These are phyloP conservation scores for Trichonephila inaurata DNA, from an alignment of 1,140 invertebrate species.

Conservation along the genomic window DNA sequence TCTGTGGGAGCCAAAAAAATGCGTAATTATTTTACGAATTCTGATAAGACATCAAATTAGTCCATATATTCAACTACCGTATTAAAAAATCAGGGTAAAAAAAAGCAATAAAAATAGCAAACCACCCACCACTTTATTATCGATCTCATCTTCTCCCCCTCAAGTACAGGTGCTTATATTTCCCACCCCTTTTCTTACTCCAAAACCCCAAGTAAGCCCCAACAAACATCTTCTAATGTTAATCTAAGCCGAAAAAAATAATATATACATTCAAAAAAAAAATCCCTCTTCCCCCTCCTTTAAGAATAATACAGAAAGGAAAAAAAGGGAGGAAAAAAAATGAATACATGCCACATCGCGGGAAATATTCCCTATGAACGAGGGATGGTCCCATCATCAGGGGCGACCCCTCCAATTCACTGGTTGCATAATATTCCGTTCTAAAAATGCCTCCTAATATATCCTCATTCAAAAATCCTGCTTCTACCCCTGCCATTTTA, in stretches of 20 bases:
- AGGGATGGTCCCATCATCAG: slow-evolving; percentile 9
- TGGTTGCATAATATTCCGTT: slow-evolving; percentile 27
- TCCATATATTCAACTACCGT: too few species aligned
- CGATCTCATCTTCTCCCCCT: not conserved
- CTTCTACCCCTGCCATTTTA: not conserved
- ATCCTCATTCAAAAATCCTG: slow-evolving; percentile 22
- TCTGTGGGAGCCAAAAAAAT: too few species aligned
- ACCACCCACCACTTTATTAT: not conserved
- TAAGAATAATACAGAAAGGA: slow-evolving; percentile 12
- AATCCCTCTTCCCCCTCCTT: not conserved
- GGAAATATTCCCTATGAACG: slow-evolving; percentile 27
- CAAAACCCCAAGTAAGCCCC: not conserved
- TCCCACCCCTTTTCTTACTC: slow-evolving; percentile 23
- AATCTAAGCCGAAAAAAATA: slow-evolving; percentile 30
- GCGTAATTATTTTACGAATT: too few species aligned
- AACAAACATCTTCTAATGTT: slow-evolving; percentile 45
- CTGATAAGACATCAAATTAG: too few species aligned
- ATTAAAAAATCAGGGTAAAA: not conserved
- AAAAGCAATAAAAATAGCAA: not conserved
- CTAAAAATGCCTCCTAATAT: slow-evolving; percentile 36
- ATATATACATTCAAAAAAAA: slow-evolving; percentile 1
- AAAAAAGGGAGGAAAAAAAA: not conserved
- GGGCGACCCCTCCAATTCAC: not conserved
- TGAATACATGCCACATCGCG: slow-evolving; percentile 25
- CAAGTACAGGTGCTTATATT: slow-evolving; percentile 4